Evolutionary conservation across 2,797 vertebrate genomes (phyloP).

Genomic region (Danio aesculapii): DNA sequence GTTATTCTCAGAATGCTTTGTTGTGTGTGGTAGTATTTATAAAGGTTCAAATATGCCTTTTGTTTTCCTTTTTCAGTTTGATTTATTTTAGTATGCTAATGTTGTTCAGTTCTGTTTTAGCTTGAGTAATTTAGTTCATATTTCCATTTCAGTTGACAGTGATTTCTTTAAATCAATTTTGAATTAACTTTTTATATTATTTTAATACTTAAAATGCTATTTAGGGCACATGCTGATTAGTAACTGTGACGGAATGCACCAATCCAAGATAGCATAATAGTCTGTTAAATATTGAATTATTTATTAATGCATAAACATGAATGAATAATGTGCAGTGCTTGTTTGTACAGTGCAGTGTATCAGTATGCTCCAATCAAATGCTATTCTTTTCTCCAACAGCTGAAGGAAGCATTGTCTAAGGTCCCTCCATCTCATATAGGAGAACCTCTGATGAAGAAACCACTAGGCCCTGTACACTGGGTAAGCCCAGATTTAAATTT

Average conservation of each 20-base stretch:
- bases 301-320: neutral
- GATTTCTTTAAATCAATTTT: no score
- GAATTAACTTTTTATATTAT: neutral
- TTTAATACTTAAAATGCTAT: neutral
- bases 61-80: no score
- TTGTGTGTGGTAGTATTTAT: no score
- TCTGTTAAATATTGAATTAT: no score
- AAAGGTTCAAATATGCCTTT: no score
- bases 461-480: constrained; percentile 93
- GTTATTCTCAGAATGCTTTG: no score
- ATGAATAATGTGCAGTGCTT: neutral
- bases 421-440: constrained; percentile 90
- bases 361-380: neutral
- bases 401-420: constrained; percentile 93
- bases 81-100: no score
- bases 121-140: no score
- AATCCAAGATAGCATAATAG: neutral
- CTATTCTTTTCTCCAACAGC: constrained; percentile 70
- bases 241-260: neutral
- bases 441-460: constrained; percentile 90
- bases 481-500: constrained; percentile 73
- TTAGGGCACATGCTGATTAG: neutral
- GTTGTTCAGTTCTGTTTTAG: no score
- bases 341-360: neutral
- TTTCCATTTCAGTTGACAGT: no score